A percentile compares a stretch with the other conserved stretches of the same genome.
phyloP scores from a whole-genome alignment of 2,797 vertebrate species.

The Pterois miles region DNA sequence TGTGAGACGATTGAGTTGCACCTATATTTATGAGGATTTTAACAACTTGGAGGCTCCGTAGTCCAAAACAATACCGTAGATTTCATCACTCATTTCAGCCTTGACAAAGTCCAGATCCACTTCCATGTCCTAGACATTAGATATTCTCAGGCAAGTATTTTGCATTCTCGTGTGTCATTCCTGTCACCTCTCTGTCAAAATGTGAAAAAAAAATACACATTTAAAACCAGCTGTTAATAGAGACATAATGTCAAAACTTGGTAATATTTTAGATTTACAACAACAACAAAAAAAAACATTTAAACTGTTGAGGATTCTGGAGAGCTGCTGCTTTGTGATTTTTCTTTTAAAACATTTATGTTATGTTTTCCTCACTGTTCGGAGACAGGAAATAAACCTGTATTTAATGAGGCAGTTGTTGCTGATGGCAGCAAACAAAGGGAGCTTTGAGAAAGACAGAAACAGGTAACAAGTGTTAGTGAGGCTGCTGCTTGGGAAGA shows the following conservation, averaged over 20 bases:
- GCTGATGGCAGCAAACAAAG: not conserved
- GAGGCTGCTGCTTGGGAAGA: not conserved
- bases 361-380: not conserved
- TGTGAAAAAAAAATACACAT: not conserved
- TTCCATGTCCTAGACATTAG: no score
- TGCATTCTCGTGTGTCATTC: not conserved
- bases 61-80: no score
- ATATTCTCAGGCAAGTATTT: not conserved
- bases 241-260: not conserved
- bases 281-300: not conserved
- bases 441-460: not conserved
- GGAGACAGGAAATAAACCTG: not conserved
- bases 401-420: constrained; percentile 8
- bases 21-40: no score
- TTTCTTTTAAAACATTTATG: no score
- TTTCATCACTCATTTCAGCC: no score
- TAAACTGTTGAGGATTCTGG: not conserved
- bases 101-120: no score
- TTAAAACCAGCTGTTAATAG: not conserved
- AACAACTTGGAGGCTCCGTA: no score
- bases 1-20: no score
- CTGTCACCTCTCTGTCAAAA: not conserved
- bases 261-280: not conserved
- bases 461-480: not conserved
- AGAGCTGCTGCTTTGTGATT: not conserved